A percentile compares a stretch with the other conserved stretches of the same genome.
Conservation (phyloP, 1,140 invertebrate species). For the Cardiocondyla obscurior region DNA sequence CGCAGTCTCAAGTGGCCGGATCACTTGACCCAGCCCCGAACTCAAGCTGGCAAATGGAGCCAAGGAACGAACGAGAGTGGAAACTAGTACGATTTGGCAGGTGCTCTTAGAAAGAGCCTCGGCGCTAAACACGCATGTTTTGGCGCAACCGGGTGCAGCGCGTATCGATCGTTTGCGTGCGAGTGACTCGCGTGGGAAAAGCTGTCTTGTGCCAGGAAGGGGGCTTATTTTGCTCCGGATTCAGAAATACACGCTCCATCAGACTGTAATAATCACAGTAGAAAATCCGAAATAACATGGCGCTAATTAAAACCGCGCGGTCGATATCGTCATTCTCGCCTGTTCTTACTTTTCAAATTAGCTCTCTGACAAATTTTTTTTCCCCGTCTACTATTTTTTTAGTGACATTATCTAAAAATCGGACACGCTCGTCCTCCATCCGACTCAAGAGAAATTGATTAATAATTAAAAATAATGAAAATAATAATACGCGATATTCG, state of each 20-base stretch:
- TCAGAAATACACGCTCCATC: background rate
- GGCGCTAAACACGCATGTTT: constrained; percentile 40
- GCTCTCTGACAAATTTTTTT: background rate
- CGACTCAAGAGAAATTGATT: background rate
- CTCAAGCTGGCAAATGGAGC: constrained; percentile 42
- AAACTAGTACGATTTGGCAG: constrained; percentile 60
- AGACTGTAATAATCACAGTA: background rate
- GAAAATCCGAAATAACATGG: background rate
- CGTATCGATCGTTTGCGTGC: constrained; percentile 51
- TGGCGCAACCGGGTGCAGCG: constrained; percentile 36
- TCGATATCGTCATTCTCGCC: background rate
- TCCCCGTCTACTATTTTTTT: background rate
- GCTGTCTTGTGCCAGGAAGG: constrained; percentile 33
- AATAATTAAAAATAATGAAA: background rate
- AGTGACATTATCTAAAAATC: background rate
- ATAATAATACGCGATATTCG: background rate
- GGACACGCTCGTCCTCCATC: too few relatives aligned
- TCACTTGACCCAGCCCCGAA: constrained; percentile 72
- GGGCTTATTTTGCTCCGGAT: constrained; percentile 23
- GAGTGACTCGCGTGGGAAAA: constrained; percentile 57
- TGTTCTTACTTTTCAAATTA: too few relatives aligned
- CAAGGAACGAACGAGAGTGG: constrained; percentile 43
- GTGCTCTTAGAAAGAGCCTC: constrained; percentile 38
- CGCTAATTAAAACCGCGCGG: background rate
- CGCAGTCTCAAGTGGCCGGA: constrained; percentile 69